A percentile compares a stretch with the other conserved stretches of the same genome.
These are phyloP conservation scores for Lordiphosa andalusiaca DNA, from an alignment of 2,888 invertebrate species.

Conservation along the genomic window DNA sequence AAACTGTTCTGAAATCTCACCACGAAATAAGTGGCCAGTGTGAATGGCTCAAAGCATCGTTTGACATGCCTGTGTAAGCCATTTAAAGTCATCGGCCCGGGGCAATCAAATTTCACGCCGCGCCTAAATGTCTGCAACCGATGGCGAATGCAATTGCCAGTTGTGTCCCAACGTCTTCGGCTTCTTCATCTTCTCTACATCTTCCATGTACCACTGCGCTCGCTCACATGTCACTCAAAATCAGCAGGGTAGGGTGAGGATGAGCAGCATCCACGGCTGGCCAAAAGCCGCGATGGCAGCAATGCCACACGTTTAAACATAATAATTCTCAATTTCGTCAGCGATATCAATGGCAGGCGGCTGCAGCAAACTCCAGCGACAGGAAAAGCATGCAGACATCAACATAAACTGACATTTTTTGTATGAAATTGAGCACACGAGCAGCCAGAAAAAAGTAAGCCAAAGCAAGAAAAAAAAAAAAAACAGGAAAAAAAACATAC, in stretches of 20 bases:
- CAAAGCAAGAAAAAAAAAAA: slow-evolving; percentile 32
- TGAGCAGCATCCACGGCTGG: not conserved
- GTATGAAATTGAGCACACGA: slow-evolving; percentile 66
- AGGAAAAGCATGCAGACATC: slow-evolving; percentile 68
- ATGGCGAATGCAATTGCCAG: slow-evolving; percentile 35
- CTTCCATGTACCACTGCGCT: slow-evolving; percentile 10
- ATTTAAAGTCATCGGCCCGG: slow-evolving; percentile 34
- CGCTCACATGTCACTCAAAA: slow-evolving; percentile 24
- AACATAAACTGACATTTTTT: slow-evolving; percentile 68
- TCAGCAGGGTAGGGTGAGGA: not conserved
- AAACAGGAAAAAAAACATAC: slow-evolving; percentile 3
- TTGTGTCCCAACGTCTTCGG: slow-evolving; percentile 17
- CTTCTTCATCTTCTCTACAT: slow-evolving; percentile 15
- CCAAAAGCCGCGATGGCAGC: slow-evolving; percentile 11
- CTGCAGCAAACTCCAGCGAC: slow-evolving; percentile 30
- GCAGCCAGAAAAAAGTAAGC: slow-evolving; percentile 34
- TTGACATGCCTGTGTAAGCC: slow-evolving; percentile 10
- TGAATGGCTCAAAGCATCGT: not conserved
- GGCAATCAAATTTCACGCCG: slow-evolving; percentile 57
- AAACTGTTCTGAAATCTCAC: too few species aligned
- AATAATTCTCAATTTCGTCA: slow-evolving; percentile 76
- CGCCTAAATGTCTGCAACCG: slow-evolving; percentile 44
- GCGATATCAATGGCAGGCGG: slow-evolving; percentile 62
- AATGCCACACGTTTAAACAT: slow-evolving; percentile 66
- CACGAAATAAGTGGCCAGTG: too few species aligned